These are phyloP conservation scores for Polietes domitor DNA, from an alignment of 2,888 invertebrate genomes.

Conservation along the genomic window DNA sequence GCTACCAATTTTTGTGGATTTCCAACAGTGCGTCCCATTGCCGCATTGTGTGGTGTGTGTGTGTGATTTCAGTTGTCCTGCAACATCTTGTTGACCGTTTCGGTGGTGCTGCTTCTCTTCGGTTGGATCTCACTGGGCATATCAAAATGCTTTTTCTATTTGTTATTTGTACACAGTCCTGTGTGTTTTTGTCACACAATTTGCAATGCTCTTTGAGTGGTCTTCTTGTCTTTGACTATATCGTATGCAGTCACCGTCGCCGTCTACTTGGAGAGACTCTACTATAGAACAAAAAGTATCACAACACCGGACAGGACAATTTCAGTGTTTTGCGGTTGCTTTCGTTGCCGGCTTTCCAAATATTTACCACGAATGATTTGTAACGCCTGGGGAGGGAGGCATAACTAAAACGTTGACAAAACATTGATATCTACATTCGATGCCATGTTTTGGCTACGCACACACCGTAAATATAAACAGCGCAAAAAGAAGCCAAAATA, in stretches of 20 bases:
- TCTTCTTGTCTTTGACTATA: constrained; percentile 41
- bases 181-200: constrained; percentile 61
- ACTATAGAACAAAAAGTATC: neutral
- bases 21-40: constrained; percentile 61
- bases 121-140: constrained; percentile 66
- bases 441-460: neutral
- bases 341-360: constrained; percentile 63
- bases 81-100: constrained; percentile 8
- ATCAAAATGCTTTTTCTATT: constrained; percentile 32
- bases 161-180: neutral
- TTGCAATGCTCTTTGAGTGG: constrained; percentile 65
- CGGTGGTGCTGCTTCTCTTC: constrained; percentile 58
- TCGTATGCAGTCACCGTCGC: neutral
- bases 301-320: constrained; percentile 24
- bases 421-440: constrained; percentile 33
- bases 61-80: no score
- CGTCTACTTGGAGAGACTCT: constrained; percentile 25
- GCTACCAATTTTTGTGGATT: constrained; percentile 69
- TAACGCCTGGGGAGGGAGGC: constrained; percentile 50
- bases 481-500: constrained; percentile 30
- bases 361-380: constrained; percentile 67
- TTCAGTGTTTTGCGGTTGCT: constrained; percentile 63
- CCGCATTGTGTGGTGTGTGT: constrained; percentile 8
- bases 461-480: neutral
- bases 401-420: constrained; percentile 64